These are phyloP conservation scores for Octodon degus DNA, from an alignment of 2,113 vertebrate genomes.

Conservation along the genomic window DNA sequence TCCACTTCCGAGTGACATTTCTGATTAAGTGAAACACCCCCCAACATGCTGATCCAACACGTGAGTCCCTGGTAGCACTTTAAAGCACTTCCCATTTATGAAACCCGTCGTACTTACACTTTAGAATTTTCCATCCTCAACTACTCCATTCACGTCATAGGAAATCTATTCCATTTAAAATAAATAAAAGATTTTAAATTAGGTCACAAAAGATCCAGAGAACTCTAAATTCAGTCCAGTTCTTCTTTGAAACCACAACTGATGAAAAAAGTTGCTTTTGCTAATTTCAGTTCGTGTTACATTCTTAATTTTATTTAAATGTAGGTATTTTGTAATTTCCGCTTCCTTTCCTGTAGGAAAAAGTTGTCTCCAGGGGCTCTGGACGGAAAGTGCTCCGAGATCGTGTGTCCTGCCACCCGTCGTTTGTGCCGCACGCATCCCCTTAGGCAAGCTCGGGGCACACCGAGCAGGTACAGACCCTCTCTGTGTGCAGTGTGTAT, in stretches of 20 bases:
- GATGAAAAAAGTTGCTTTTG: slow-evolving; percentile 60
- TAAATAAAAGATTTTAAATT: slow-evolving; percentile 77
- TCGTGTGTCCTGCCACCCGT: not conserved
- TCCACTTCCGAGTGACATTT: slow-evolving; percentile 37
- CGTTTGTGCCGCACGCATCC: too few species aligned
- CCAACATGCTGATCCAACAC: slow-evolving; percentile 11
- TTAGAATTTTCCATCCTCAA: slow-evolving; percentile 73
- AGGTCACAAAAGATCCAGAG: slow-evolving; percentile 72
- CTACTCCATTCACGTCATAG: slow-evolving; percentile 57
- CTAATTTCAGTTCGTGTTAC: slow-evolving; percentile 58
- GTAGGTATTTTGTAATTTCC: slow-evolving; percentile 75
- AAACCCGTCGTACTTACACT: slow-evolving; percentile 59
- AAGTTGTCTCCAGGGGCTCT: not conserved
- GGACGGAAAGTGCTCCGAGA: slow-evolving; percentile 34
- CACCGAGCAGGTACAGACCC: not conserved
- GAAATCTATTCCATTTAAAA: slow-evolving; percentile 76
- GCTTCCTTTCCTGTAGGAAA: slow-evolving; percentile 45
- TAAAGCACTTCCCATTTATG: slow-evolving; percentile 65
- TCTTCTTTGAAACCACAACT: slow-evolving; percentile 71
- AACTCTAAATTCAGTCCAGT: slow-evolving; percentile 74
- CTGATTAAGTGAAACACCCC: slow-evolving; percentile 51
- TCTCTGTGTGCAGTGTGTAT: not conserved
- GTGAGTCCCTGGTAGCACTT: slow-evolving; percentile 31
- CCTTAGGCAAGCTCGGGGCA: too few species aligned
- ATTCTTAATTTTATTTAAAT: slow-evolving; percentile 76